Base-by-base conservation (phyloP, 2,888 invertebrate genomes). In the Liodrosophila aerea region DNA sequence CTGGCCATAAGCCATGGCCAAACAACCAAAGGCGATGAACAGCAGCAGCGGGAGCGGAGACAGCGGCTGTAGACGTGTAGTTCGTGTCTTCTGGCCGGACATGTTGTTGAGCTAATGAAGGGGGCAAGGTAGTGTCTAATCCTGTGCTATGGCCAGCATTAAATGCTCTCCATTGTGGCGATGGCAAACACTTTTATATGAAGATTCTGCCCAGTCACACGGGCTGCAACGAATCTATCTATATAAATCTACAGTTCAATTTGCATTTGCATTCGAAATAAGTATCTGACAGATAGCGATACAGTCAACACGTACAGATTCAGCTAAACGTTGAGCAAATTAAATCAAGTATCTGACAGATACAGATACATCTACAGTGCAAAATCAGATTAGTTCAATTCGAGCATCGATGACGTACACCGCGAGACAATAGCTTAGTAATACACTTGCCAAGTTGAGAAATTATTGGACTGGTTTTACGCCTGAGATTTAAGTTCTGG, bases 101-200 rank as follows among this genome's bases (percentile, higher is more conserved):
- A 67, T 64, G 29, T 29, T 0, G 47, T 50, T n/a, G n/a, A n/a
- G n/a, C n/a, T n/a, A n/a, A n/a, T n/a, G n/a, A n/a, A n/a, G n/a
- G n/a, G n/a, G n/a, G n/a, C n/a, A n/a, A n/a, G n/a, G n/a, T n/a
- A n/a, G n/a, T 15, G 43, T 39, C 46, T 53, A 39, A 37, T 45
- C 46, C 46, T 29, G 34, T 44, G 44, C 53, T 40, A 37, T 39
- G 59, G 34, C n/a, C 46, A 62, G 56, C 56, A 13, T 30, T 33
- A 37, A 73, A 49, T 73, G 71, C 53, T 62, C 30, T 46, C 7
- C 12, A 22, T 45, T 5, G 12, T 47, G 13, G 1, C 12, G 33
- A 0, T 15, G 36, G 53, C 59, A 51, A 41, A 31, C 53, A 65
- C 62, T 47, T 74, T 74, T 74, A 74, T 77, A 82, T 22, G 22